phyloP scores from a whole-genome alignment of 1,140 invertebrate species.

The Mesaphorura yosii region DNA sequence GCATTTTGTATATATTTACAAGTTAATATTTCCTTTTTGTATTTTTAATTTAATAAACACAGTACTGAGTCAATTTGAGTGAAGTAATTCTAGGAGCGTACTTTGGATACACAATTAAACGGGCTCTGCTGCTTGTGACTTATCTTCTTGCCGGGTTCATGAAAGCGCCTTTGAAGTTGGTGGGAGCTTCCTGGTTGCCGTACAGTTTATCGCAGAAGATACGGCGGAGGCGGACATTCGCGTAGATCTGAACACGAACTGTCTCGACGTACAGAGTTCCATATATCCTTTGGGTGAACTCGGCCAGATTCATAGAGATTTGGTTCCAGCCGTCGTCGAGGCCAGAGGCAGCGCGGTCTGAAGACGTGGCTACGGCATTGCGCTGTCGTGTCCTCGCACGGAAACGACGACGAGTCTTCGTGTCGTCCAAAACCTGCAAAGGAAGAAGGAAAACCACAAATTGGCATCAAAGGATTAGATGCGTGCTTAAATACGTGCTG shows the following conservation, averaged over 20 bases:
- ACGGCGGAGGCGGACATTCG: conserved; percentile 77
- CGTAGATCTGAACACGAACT: conserved; percentile 76
- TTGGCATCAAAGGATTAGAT: too few relatives aligned
- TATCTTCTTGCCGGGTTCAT: conserved; percentile 19
- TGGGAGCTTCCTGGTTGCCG: conserved; percentile 74
- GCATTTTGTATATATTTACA: too few relatives aligned
- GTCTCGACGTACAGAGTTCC: conserved; percentile 86
- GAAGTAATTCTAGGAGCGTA: too few relatives aligned
- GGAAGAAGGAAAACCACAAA: conserved; percentile 8
- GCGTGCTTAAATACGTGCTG: too few relatives aligned
- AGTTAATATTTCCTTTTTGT: too few relatives aligned
- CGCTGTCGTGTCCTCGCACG: conserved; percentile 81
- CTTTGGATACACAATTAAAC: too few relatives aligned
- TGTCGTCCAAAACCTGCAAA: conserved; percentile 74
- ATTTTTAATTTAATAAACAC: too few relatives aligned
- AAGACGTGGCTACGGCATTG: conserved; percentile 82
- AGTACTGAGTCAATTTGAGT: too few relatives aligned
- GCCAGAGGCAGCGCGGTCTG: conserved; percentile 86
- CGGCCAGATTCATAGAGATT: conserved; percentile 73
- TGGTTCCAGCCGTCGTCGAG: conserved; percentile 91
- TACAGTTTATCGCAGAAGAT: conserved; percentile 77
- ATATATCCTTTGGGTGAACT: conserved; percentile 82
- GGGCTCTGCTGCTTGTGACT: too few relatives aligned
- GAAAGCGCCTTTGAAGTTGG: conserved; percentile 58
- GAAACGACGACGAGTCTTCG: conserved; percentile 75